Base-by-base conservation (phyloP, 2,888 invertebrate genomes). In the Lochmaea capreae region DNA sequence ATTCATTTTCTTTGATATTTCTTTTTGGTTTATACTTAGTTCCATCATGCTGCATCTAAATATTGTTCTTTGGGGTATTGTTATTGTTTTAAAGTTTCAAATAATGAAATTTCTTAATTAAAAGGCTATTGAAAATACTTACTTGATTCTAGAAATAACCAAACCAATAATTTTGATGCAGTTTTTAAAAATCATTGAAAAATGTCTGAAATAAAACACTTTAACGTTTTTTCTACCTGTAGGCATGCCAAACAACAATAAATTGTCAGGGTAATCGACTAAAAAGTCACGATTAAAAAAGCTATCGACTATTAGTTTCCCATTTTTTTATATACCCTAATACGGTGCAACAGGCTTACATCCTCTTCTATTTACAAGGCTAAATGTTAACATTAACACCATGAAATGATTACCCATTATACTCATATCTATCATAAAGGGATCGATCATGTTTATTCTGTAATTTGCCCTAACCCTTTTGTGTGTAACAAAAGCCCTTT, bases 391-490 rank as follows among this genome's bases (percentile, higher is more conserved):
- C 70, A 76, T 76, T 78, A 78, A 76, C 79, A 79, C 80, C 78
- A 73, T 78, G 75, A 77, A 80, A 79, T 77, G 75, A 80, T 80
- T 79, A 77, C 65, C 76, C 74, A 75, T 79, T 79, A 77, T 78
- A 72, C 76, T 76, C 75, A 71, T 74, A 77, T 77, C 76, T 77
- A 79, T 78, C 71, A 77, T 77, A 81, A 80, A 81, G 76, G 79
- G 77, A 83, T 83, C 80, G 75, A 83, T 83, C 83, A 82, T 83
- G 79, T 83, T 83, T 83, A 80, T 76, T 79, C 79, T 79, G 80
- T 79, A 82, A 82, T 83, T 83, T 82, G 80, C 78, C 79, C 78
- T 76, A 80, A 79, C 79, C 81, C 80, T 80, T 82, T 81, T 80
- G 77, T 78, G 71, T 49, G 63, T 26, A 75, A 81, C 81, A 81